Conservation (phyloP, 2,113 vertebrate genomes). For the Nesogale talazaci region DNA sequence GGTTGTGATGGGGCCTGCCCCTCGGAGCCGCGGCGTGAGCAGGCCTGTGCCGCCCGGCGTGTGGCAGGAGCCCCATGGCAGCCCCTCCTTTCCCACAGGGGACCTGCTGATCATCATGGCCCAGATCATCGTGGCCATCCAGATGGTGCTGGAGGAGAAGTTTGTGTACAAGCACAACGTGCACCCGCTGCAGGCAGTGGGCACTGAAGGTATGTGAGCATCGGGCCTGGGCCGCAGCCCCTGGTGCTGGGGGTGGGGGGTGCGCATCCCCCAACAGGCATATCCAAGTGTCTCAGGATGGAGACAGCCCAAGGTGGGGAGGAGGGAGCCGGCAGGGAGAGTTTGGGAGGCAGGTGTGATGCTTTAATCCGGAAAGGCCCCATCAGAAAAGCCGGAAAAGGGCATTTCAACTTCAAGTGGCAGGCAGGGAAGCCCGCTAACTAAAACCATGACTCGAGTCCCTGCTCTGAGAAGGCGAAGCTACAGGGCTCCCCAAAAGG, state of each 20-base stretch:
- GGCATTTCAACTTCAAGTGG: not conserved
- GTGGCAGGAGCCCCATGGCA: too few relatives aligned
- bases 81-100: constrained; percentile 82
- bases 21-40: accelerated
- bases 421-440: not conserved
- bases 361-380: not conserved
- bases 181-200: constrained; percentile 93
- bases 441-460: not conserved
- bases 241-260: not conserved
- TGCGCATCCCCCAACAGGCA: not conserved
- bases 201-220: constrained; percentile 90
- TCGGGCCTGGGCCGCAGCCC: not conserved
- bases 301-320: not conserved
- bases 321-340: not conserved
- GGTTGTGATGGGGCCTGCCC: not conserved
- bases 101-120: constrained; percentile 96
- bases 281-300: not conserved
- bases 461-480: not conserved
- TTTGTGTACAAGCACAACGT: constrained; percentile 95
- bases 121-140: constrained; percentile 92
- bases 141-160: constrained; percentile 98
- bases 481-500: too few relatives aligned
- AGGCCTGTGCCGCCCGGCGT: not conserved
- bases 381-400: not conserved
- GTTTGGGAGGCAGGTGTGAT: not conserved